These are phyloP conservation scores for Timema podura DNA, from an alignment of 2,888 invertebrate genomes.

Conservation along the genomic window DNA sequence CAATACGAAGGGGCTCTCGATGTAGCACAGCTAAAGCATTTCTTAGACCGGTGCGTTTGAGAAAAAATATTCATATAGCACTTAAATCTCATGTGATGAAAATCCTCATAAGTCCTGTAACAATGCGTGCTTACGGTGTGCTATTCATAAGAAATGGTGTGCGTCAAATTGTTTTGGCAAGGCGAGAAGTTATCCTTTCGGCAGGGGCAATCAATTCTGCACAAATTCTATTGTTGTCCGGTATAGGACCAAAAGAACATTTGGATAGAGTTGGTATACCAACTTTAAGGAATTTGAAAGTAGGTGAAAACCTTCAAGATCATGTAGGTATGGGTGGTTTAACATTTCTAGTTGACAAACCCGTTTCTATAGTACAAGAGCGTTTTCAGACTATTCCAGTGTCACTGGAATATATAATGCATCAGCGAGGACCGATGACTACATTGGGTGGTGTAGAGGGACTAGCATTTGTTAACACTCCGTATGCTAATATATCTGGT, in stretches of 20 bases:
- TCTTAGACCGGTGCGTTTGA: conserved; percentile 67
- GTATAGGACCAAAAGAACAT: conserved; percentile 71
- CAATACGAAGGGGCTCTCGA: conserved; percentile 70
- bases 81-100: conserved; percentile 75
- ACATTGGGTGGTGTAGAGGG: conserved; percentile 84
- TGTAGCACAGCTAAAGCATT: conserved; percentile 89
- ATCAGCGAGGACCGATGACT: conserved; percentile 80
- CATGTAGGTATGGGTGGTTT: conserved; percentile 83
- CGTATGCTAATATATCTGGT: conserved; percentile 70
- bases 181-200: conserved; percentile 78
- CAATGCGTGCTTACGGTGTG: conserved; percentile 72
- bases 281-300: conserved; percentile 65
- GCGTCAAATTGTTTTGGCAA: conserved; percentile 64
- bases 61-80: conserved; percentile 76
- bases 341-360: conserved; percentile 75
- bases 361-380: conserved; percentile 77
- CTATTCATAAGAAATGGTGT: conserved; percentile 73
- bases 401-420: conserved; percentile 74
- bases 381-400: conserved; percentile 72
- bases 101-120: conserved; percentile 67
- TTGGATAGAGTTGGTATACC: conserved; percentile 65
- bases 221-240: conserved; percentile 87
- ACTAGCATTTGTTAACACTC: conserved; percentile 80
- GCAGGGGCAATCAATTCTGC: conserved; percentile 91
- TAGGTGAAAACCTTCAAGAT: conserved; percentile 66